Evolutionary conservation across 2,888 invertebrate species (phyloP), one percentile per base, ranked within the genome.

Genomic region (Silvanus unidentatus): DNA sequence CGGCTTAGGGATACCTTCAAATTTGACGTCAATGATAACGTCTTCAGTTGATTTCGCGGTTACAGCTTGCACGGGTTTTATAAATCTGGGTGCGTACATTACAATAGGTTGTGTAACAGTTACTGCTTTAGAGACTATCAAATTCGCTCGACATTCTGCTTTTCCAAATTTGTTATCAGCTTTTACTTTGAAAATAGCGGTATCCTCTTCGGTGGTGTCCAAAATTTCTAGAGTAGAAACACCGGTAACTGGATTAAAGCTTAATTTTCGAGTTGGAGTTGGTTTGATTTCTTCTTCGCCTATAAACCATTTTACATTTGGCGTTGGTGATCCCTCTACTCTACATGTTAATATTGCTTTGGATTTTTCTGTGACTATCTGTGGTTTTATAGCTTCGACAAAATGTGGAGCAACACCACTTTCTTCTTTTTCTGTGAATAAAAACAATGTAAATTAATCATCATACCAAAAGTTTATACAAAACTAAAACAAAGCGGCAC

Each of bases 21-120:
- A 90, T 56, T 79, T 78, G 16, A 86, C 86, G 56, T 78, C 78
- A 47, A 90, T 74, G 41, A 80, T 75, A 48, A 90, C 75, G 28
- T 83, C 79, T 52, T 82, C 79, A 44, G 82, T 81, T 63, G 82
- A 81, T 59, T 80, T 79, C 43, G 86, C 81, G 40, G 86, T 77
- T 52, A 84, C 73, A 9, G 91, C 88, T 69, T 83, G 80, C 44
- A 94, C 74, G 44, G 92, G 88, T 64, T 84, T 81, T 40, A 80
- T 80, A 58, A 94, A 88, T 60, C 80, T 82, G 36, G 88, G 88
- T 27, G 86, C 83, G 55, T 77, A 74, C 39, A 81, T 68, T 1
- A 78, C 74, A 55, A 73, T 64, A 39, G 77, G 76, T 62, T 77
- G 72, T 14, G 73, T 69, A 27, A 77, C 68, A 43, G 69, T 69